These are phyloP conservation scores for Drosophila mettleri DNA, from an alignment of 2,888 invertebrate species.

Conservation along the genomic window DNA sequence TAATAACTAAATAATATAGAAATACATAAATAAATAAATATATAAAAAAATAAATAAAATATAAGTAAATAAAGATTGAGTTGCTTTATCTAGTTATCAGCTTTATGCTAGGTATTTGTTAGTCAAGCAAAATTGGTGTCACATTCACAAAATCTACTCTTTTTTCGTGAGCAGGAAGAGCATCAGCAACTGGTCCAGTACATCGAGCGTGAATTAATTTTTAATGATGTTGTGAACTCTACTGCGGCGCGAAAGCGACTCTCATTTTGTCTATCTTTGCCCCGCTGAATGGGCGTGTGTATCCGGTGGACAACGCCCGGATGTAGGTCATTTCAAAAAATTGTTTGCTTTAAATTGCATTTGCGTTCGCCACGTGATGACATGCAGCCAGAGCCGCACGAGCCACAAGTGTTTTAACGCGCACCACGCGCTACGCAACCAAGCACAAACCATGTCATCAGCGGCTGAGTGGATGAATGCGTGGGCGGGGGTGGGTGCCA, in stretches of 20 bases:
- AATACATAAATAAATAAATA: too few relatives aligned
- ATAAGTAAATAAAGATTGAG: not conserved
- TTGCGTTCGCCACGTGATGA: constrained; percentile 72
- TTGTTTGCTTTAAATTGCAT: constrained; percentile 81
- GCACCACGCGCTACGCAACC: constrained; percentile 39
- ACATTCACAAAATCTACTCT: not conserved
- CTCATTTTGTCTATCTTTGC: constrained; percentile 64
- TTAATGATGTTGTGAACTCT: constrained; percentile 79
- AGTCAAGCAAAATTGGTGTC: not conserved
- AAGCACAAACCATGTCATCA: constrained; percentile 60
- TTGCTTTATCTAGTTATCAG: not conserved
- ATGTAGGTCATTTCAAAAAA: constrained; percentile 81
- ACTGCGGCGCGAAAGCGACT: constrained; percentile 60
- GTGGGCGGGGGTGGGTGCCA: not conserved
- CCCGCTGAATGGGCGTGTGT: constrained; percentile 42
- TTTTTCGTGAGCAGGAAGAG: constrained; percentile 14
- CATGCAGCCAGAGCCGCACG: constrained; percentile 61
- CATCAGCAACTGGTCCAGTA: constrained; percentile 53
- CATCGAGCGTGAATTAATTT: constrained; percentile 81
- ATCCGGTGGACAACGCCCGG: constrained; percentile 60
- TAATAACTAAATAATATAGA: too few relatives aligned
- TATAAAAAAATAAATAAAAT: too few relatives aligned
- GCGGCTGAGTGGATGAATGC: not conserved
- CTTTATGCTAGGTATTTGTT: constrained; percentile 12
- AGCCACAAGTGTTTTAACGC: constrained; percentile 76